Conservation (phyloP, 2,797 vertebrate species). For the Acridotheres tristis region DNA sequence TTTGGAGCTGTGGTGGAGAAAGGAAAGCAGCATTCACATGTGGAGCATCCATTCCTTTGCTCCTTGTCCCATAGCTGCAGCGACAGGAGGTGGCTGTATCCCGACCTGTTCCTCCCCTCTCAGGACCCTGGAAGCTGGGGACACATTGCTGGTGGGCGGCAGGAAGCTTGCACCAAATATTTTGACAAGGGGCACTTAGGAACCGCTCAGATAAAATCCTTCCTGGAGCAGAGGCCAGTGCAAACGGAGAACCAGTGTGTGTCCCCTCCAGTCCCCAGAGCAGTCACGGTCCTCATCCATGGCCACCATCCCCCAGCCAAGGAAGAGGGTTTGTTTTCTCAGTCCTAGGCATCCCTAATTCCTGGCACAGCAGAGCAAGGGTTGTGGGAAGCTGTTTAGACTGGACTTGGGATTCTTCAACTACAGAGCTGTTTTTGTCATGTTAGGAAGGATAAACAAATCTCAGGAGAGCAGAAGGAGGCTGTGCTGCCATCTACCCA, state of each 20-base stretch:
- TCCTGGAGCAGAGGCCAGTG: not conserved
- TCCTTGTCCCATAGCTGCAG: not conserved
- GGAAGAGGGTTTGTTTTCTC: not conserved
- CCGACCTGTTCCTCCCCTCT: rapidly evolving
- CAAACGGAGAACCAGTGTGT: not conserved
- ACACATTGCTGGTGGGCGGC: rapidly evolving
- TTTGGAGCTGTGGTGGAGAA: not conserved
- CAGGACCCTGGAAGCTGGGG: not conserved
- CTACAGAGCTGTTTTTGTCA: not conserved
- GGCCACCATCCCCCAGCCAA: not conserved
- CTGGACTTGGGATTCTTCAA: not conserved
- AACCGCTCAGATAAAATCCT: not conserved
- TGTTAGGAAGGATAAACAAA: constrained; percentile 37
- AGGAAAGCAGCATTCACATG: not conserved
- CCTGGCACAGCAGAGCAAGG: not conserved
- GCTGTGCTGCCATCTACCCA: not conserved
- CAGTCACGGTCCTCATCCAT: rapidly evolving
- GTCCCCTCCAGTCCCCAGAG: not conserved
- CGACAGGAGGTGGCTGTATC: not conserved
- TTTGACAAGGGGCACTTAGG: constrained; percentile 17
- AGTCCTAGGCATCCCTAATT: not conserved
- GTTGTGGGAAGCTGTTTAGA: constrained; percentile 25
- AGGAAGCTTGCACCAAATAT: not conserved
- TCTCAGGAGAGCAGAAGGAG: not conserved
- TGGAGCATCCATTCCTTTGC: rapidly evolving